Evolutionary conservation across 2,113 vertebrate species (phyloP), one percentile per base, ranked within the genome.

Genomic region (Falco punctatus): DNA sequence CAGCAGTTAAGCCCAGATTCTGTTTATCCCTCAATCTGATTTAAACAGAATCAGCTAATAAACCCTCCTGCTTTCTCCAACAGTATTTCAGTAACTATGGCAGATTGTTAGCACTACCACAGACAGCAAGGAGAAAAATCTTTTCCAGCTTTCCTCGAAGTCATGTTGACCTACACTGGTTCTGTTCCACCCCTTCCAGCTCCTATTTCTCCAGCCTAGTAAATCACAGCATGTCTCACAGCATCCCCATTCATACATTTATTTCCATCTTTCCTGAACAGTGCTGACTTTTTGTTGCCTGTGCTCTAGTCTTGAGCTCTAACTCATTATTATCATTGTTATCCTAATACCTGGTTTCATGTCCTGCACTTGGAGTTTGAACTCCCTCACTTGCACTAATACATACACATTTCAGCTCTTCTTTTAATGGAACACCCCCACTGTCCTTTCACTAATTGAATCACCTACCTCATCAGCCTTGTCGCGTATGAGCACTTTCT

Each of bases 11-110:
- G 9, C 83, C 80, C 83, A 23, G 88, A 77, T 91, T 49, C 27
- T 19, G 3, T 38, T 96, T 73, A 95, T 95, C 88, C 94, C 88
- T 84, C 89, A 91, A 94, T 86, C 72, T 84, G 78, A 92, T 96
- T 91, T 48, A 59, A 82, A 22, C 24, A 54, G 38, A 81, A 59
- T 59, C 86, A 54, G 93, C 77, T 90, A 96, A 94, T 94, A 67
- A 96, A 71, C 6, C 51, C 58, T 24, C 12, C 42, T 17, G 21
- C 59, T 71, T 48, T 28, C 38, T 28, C 86, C 0, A 0, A 23
- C 4, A 51, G 86, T 16, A 13, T 75, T 64, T 30, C 90, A 65
- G 65, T 40, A 28, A 2, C 6, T 16, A 10, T 4, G 33, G 86
- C 71, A 54, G 79, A 52, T 3, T 22, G 35, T 16, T 28, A 83